A percentile compares a stretch with the other conserved stretches of the same genome.
Evolutionary conservation across 1,140 invertebrate species (phyloP).

Genomic region (Eupeodes corollae): DNA sequence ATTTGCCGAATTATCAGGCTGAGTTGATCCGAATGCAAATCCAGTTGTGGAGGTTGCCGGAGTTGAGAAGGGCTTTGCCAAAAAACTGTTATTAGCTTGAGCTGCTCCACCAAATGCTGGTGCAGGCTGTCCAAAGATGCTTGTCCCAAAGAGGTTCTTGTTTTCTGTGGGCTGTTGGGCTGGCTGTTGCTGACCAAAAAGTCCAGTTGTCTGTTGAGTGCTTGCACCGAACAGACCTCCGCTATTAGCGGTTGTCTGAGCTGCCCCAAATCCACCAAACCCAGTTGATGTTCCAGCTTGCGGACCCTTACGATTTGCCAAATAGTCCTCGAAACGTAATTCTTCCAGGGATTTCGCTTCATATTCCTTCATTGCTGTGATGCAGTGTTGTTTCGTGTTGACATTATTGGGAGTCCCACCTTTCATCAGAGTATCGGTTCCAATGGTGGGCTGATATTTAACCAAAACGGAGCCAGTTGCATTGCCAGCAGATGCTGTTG

Average conservation of each 20-base stretch:
- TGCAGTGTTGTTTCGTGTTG: conserved; percentile 86
- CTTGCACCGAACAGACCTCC: conserved; percentile 36
- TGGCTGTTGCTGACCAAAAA: conserved; percentile 35
- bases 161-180: conserved; percentile 15
- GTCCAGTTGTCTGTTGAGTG: conserved; percentile 22
- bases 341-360: conserved; percentile 90
- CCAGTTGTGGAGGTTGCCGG: conserved; percentile 44
- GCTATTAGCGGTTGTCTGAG: conserved; percentile 30
- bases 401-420: conserved; percentile 70
- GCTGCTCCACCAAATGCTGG: conserved; percentile 35
- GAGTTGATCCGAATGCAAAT: conserved; percentile 40
- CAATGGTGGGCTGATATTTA: conserved; percentile 78
- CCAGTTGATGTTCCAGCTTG: conserved; percentile 27
- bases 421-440: conserved; percentile 85
- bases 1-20: conserved; percentile 34
- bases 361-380: conserved; percentile 97
- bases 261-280: conserved; percentile 38
- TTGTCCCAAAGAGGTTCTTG: conserved; percentile 24
- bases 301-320: conserved; percentile 72
- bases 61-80: conserved; percentile 42
- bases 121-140: conserved; percentile 34
- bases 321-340: conserved; percentile 86
- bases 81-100: conserved; percentile 22
- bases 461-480: conserved; percentile 57
- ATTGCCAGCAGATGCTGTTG: conserved; percentile 29